Evolutionary conservation across 2,888 invertebrate species (phyloP).

Genomic region (Melinaea menophilus): DNA sequence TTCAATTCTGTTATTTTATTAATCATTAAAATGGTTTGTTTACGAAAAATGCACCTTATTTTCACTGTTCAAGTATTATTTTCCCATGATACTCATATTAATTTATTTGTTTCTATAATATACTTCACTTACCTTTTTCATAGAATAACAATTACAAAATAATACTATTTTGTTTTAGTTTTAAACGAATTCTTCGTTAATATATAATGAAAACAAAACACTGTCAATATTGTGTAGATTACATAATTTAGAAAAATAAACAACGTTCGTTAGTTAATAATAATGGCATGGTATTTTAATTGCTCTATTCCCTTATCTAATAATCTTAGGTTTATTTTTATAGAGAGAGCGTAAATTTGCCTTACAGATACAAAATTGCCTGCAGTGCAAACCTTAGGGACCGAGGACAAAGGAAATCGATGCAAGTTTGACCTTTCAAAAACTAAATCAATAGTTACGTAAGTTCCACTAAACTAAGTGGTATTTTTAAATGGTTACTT

Average conservation of each 20-base stretch:
- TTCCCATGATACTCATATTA: background rate
- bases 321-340: background rate
- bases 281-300: background rate
- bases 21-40: background rate
- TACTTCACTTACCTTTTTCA: background rate
- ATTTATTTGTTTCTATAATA: conserved; percentile 2
- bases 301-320: background rate
- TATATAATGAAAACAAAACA: conserved; percentile 47
- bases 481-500: conserved; percentile 33
- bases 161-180: too few relatives aligned
- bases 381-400: conserved; percentile 41
- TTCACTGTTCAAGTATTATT: background rate
- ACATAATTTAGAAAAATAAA: conserved; percentile 35
- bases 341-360: conserved; percentile 7
- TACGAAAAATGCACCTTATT: background rate
- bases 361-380: conserved; percentile 8
- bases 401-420: conserved; percentile 77
- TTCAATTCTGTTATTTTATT: conserved; percentile 2
- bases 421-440: conserved; percentile 45
- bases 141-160: background rate
- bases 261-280: conserved; percentile 21
- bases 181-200: conserved; percentile 18
- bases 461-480: background rate
- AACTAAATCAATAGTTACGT: conserved; percentile 30
- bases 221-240: conserved; percentile 40